A percentile compares a stretch with the other conserved stretches of the same genome.
Evolutionary conservation across 2,797 vertebrate genomes (phyloP).

Genomic region (Sebastes trivittatus): DNA sequence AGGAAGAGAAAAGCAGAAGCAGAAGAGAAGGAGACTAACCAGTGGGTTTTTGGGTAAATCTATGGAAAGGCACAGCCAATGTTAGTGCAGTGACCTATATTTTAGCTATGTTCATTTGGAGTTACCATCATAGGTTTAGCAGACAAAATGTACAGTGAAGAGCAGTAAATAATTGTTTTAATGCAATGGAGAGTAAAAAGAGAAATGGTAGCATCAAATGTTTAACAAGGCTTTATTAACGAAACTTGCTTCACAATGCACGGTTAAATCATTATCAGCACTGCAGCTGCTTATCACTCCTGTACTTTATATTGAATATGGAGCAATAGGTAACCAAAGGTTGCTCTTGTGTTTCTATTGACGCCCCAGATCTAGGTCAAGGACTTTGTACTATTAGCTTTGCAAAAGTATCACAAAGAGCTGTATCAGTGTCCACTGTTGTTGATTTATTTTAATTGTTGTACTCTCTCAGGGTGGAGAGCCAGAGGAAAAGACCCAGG

Average conservation of each 20-base stretch:
- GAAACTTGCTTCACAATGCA: neutral
- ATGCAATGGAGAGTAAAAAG: neutral
- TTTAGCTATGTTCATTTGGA: neutral
- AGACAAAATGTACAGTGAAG: neutral
- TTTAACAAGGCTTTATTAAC: neutral
- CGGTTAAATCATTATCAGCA: constrained; percentile 47
- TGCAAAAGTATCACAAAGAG: constrained; percentile 45
- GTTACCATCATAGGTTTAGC: neutral
- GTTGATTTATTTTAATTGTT: constrained; percentile 29
- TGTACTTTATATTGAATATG: constrained; percentile 68
- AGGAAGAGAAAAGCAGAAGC: constrained; percentile 91
- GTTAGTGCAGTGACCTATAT: constrained; percentile 18
- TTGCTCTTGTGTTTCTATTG: constrained; percentile 66
- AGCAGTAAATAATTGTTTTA: neutral
- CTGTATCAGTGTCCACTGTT: constrained; percentile 43
- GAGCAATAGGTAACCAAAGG: constrained; percentile 76
- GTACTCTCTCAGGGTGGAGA: constrained; percentile 79
- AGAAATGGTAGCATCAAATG: neutral
- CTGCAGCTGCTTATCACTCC: constrained; percentile 62
- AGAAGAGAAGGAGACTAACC: constrained; percentile 85
- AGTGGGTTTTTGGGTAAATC: constrained; percentile 90
- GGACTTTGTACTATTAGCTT: constrained; percentile 79
- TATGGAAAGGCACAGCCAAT: constrained; percentile 29
- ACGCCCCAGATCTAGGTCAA: constrained; percentile 65
- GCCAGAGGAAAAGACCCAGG: constrained; percentile 69